Base-by-base conservation (phyloP, 2,888 invertebrate species). In the Megastigmus dorsalis region DNA sequence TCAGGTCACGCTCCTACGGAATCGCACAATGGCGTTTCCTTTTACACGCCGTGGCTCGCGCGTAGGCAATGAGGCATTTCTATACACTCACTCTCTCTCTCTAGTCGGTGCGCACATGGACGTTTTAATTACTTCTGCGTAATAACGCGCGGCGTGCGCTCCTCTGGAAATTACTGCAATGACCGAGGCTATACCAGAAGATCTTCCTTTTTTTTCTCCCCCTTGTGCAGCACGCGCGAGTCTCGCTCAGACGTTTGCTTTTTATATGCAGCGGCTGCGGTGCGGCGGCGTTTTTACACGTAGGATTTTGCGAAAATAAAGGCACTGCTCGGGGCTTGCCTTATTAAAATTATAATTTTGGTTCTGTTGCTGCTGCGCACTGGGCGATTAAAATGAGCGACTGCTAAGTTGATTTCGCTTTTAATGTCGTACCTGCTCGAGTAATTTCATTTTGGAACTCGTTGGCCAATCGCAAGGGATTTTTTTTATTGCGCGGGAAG, bases 121-220 rank as follows among this genome's bases (percentile, higher is more conserved):
- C 45, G 54, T 70, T 70, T 63, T 70, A 70, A 70, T 70, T 70
- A 70, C 70, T 70, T 66, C 41, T 4, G 45, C 36, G 18, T n/a
- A 45, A 60, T 45, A 36, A 45, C 23, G 23, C 33, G 23, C 18
- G 13, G 45, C 20, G 28, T 13, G 28, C 38, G 57, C 52, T 36
- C 33, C 43, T 50, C 26, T 50, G 54, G n/a, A 62, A 62, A 70
- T 70, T 70, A 43, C 62, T 28, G 52, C 52, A 36, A 52, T 30
- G 52, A 45, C 43, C 41, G 26, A 23, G 26, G n/a, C n/a, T n/a
- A n/a, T n/a, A n/a, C 13, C 6, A n/a, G 26, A 18, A 10, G 57
- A 38, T 57, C 18, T 45, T 45, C 45, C 45, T n/a, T 41, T n/a
- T 41, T 41, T 41, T 41, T 41, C 28, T 48, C 26, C 26, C 26